Percentiles rank a stretch among this genome's conserved stretches.
These are phyloP conservation scores for Labia minor DNA, from an alignment of 2,888 invertebrate genomes.

Conservation along the genomic window DNA sequence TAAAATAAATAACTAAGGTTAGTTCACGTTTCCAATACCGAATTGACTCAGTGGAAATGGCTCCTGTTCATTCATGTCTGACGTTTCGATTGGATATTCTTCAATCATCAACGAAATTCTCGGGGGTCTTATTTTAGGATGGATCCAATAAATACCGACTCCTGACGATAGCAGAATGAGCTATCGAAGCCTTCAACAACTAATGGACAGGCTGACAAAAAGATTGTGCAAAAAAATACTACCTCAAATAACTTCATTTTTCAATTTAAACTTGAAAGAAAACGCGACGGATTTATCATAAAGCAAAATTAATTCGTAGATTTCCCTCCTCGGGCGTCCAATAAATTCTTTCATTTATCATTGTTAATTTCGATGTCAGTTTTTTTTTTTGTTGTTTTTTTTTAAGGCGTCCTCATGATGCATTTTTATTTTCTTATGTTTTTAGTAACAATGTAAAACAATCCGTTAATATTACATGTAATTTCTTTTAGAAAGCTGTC, in stretches of 20 bases:
- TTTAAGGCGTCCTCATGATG: no score
- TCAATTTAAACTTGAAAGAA: neutral
- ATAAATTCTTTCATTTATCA: no score
- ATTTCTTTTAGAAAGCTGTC: no score
- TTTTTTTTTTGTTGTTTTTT: no score
- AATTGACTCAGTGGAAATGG: neutral
- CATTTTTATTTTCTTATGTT: no score
- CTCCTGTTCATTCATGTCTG: slow-evolving; percentile 6
- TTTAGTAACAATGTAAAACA: no score
- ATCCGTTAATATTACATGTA: no score
- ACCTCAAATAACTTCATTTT: neutral
- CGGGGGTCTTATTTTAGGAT: neutral
- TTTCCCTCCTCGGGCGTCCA: neutral
- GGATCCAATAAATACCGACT: slow-evolving; percentile 1
- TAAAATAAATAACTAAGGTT: neutral
- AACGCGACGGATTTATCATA: neutral
- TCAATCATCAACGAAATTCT: slow-evolving; percentile 4
- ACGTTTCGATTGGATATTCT: slow-evolving; percentile 13
- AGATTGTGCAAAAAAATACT: neutral
- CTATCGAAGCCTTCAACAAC: neutral
- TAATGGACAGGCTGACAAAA: neutral
- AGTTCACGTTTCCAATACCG: neutral
- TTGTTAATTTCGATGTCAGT: no score
- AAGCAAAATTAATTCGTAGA: neutral
- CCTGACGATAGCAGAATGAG: slow-evolving; percentile 13